Percentiles rank a stretch among this genome's conserved stretches.
Evolutionary conservation across 2,113 vertebrate species (phyloP).

Genomic region (Nannospalax galili): DNA sequence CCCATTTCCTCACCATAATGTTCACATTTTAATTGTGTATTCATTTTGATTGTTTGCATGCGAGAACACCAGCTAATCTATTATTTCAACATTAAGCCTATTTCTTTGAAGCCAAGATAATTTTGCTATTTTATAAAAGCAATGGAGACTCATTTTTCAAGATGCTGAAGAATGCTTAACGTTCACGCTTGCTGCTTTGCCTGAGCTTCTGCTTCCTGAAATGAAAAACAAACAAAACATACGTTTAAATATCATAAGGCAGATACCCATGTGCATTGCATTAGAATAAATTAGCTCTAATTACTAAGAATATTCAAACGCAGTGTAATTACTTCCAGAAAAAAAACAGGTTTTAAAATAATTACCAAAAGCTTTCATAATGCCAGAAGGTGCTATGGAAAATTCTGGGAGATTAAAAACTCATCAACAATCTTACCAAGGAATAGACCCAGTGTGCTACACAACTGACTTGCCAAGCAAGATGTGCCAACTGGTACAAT

Average conservation of each 20-base stretch:
- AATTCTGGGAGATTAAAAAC: too few species aligned
- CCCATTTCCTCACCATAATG: slow-evolving; percentile 53
- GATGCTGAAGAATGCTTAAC: slow-evolving; percentile 74
- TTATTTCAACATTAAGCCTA: slow-evolving; percentile 79
- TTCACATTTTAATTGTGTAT: slow-evolving; percentile 74
- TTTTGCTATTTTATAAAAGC: slow-evolving; percentile 84
- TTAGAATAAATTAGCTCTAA: slow-evolving; percentile 31
- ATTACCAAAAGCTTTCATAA: background rate
- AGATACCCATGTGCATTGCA: background rate
- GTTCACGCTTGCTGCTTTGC: slow-evolving; percentile 86
- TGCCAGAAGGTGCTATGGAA: too few species aligned
- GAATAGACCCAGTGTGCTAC: too few species aligned
- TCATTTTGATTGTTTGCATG: slow-evolving; percentile 66
- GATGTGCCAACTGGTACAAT: background rate
- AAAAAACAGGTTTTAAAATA: slow-evolving; percentile 23
- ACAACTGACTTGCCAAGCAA: background rate
- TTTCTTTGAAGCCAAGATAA: slow-evolving; percentile 81
- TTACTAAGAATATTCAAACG: slow-evolving; percentile 40
- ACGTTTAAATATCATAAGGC: slow-evolving; percentile 42
- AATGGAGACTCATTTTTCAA: slow-evolving; percentile 82
- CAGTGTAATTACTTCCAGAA: background rate
- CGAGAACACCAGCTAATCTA: slow-evolving; percentile 81
- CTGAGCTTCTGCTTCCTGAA: slow-evolving; percentile 89
- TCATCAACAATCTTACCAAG: background rate
- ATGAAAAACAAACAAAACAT: slow-evolving; percentile 69